A percentile compares a stretch with the other conserved stretches of the same genome.
phyloP scores from a whole-genome alignment of 2,888 invertebrate genomes.

The Nephrotoma guestfalica region DNA sequence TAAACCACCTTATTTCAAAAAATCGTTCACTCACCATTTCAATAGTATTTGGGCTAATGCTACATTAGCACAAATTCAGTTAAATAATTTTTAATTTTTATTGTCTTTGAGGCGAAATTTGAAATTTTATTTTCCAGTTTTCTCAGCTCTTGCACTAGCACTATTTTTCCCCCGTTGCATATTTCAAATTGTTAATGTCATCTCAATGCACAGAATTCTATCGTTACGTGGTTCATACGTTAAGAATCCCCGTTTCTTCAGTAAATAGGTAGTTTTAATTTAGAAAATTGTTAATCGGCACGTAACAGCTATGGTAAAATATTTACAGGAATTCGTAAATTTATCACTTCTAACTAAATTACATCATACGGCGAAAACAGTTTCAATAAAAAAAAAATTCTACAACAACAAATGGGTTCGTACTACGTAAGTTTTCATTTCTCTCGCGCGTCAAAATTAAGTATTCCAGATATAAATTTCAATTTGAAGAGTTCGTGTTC shows the following conservation, averaged over 20 bases:
- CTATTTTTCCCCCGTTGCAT: too few species aligned
- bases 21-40: too few species aligned
- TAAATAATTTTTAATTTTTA: too few species aligned
- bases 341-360: not conserved
- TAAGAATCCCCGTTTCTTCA: not conserved
- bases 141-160: too few species aligned
- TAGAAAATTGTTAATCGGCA: not conserved
- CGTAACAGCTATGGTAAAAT: not conserved
- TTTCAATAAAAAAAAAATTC: not conserved
- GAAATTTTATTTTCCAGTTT: too few species aligned
- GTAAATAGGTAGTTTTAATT: not conserved
- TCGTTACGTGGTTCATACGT: not conserved
- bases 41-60: too few species aligned
- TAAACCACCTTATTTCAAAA: too few species aligned
- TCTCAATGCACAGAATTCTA: too few species aligned
- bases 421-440: not conserved
- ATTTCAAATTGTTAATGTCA: too few species aligned
- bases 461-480: not conserved
- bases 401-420: not conserved
- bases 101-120: too few species aligned
- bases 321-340: not conserved
- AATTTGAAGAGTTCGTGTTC: not conserved
- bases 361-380: not conserved
- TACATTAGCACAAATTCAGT: too few species aligned
- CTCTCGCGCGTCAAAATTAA: not conserved